phyloP scores from a whole-genome alignment of 2,888 invertebrate species.

The Polietes domitor region DNA sequence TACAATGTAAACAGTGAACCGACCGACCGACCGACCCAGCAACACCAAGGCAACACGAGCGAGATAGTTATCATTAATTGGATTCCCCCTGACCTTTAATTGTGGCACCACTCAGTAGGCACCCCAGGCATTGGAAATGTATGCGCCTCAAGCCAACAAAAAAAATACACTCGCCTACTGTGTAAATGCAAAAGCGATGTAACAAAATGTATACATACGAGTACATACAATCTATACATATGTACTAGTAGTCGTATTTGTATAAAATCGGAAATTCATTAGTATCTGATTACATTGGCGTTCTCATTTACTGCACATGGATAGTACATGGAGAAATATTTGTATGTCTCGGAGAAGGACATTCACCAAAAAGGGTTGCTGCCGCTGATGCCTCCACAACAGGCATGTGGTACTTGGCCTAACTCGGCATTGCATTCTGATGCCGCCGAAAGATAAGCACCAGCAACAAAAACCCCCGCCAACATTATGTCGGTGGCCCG shows the following conservation, averaged over 20 bases:
- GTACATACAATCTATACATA: too few relatives aligned
- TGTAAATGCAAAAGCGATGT: neutral
- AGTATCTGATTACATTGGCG: slow-evolving; percentile 20
- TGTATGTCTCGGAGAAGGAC: neutral
- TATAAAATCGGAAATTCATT: slow-evolving; percentile 30
- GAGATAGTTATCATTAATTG: slow-evolving; percentile 66
- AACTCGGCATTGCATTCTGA: slow-evolving; percentile 16
- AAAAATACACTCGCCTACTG: neutral
- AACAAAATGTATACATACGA: neutral
- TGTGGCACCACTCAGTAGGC: slow-evolving; percentile 32
- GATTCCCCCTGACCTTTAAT: slow-evolving; percentile 65
- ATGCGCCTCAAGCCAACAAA: neutral
- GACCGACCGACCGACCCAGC: neutral
- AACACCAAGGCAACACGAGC: slow-evolving; percentile 1
- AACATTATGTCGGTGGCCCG: neutral
- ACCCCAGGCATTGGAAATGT: neutral
- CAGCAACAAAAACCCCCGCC: neutral
- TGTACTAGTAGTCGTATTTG: too few relatives aligned
- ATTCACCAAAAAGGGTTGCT: slow-evolving; percentile 12
- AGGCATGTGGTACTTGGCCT: neutral
- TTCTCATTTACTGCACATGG: neutral
- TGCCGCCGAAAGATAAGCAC: slow-evolving; percentile 27
- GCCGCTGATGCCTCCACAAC: neutral
- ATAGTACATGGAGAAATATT: slow-evolving; percentile 14
- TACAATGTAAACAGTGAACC: neutral